Evolutionary conservation across 2,113 vertebrate species (phyloP), one percentile per base, ranked within the genome.

Genomic region (Stigmatopora nigra): DNA sequence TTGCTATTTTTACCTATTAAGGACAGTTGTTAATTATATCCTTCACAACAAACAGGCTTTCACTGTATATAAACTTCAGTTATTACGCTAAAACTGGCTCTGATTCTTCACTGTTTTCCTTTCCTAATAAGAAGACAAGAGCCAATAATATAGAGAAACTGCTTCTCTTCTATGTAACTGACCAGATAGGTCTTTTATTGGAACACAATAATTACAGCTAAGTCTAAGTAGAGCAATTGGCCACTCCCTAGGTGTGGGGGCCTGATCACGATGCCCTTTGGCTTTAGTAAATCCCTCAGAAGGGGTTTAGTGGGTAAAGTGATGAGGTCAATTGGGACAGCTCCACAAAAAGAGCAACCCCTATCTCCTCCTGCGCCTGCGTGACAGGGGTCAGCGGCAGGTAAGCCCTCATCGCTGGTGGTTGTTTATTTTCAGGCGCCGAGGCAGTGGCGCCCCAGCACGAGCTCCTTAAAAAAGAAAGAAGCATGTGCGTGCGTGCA

Each of bases 231-330:
- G 15, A 73, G 77, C 70, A 65, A 78, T 70, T 51, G 59, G 68
- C 72, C 67, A 79, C 73, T 56, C 6, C 5, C 7, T 7, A 10
- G 53, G 22, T 22, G 69, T 61, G 69, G 73, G 81, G 67, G 68
- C 71, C 79, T 72, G 78, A 84, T 78, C 76, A 80, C 65, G 69
- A 67, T 84, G 87, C 82, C 80, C 87, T 82, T 56, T 85, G 77
- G 68, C 82, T 72, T 77, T 9, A 22, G 75, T 61, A 78, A 78
- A 80, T 87, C 84, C 81, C 82, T 47, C 1, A 9, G 59, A 41
- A 60, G 76, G 81, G 5, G 78, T 81, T 74, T 15, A 9, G 22
- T 5, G 12, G 22, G 22, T 56, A 56, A 78, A 83, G 78, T 69
- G 69, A 83, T 45, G 80, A 78, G 84, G 84, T 87, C 82, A 86